Evolutionary conservation across 2,797 vertebrate species (phyloP).

Genomic region (Acipenser transmontanus): DNA sequence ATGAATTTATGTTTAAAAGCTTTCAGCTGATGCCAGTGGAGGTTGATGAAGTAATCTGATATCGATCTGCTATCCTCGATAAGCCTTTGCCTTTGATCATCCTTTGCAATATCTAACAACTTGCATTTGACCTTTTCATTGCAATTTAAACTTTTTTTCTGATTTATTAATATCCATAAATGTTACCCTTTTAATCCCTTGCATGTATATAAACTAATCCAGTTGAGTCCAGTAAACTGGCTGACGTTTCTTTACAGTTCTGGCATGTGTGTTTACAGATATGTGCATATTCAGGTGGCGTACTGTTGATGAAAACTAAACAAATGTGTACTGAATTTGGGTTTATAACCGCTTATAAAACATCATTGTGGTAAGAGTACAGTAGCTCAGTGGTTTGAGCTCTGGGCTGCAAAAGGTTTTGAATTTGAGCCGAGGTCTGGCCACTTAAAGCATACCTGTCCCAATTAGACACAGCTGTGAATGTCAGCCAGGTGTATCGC

Average conservation of each 20-base stretch:
- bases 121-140: conserved; percentile 52
- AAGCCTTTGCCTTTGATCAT: conserved; percentile 49
- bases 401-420: conserved; percentile 3
- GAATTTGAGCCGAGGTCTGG: background rate
- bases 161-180: conserved; percentile 5
- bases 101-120: conserved; percentile 38
- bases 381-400: background rate
- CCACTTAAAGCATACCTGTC: background rate
- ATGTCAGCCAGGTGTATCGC: background rate
- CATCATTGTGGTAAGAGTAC: background rate
- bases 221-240: background rate
- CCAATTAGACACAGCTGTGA: conserved; percentile 2
- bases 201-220: background rate
- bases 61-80: conserved; percentile 45
- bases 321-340: background rate
- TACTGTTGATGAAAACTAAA: background rate
- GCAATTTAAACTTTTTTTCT: conserved; percentile 4
- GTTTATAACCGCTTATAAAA: conserved; percentile 11
- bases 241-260: background rate
- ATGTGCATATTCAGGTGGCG: background rate
- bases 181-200: conserved; percentile 1
- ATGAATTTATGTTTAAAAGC: conserved; percentile 17
- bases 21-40: conserved; percentile 34
- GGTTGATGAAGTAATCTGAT: conserved; percentile 45
- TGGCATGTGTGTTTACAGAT: background rate